These are phyloP conservation scores for Camelus dromedarius DNA, from an alignment of 2,113 vertebrate species.

Conservation along the genomic window DNA sequence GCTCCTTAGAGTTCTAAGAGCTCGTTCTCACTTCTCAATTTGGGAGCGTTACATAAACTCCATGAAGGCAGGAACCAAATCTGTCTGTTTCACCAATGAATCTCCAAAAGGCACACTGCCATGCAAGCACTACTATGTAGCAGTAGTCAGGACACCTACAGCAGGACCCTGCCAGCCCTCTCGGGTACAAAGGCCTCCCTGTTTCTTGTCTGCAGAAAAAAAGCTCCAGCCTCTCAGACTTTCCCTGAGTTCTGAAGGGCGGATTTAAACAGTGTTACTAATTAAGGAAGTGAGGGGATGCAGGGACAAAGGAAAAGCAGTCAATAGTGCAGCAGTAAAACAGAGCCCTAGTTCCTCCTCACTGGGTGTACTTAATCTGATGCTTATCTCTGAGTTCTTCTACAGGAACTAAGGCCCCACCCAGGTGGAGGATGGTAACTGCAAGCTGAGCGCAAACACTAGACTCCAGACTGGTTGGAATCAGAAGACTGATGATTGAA, in stretches of 20 bases:
- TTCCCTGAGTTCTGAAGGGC: background rate
- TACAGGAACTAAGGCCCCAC: background rate
- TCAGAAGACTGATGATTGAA: background rate
- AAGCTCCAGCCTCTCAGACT: background rate
- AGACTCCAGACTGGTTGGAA: background rate
- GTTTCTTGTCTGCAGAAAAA: background rate
- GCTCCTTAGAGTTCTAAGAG: background rate
- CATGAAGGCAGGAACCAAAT: background rate
- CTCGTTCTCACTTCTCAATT: background rate
- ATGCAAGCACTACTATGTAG: background rate
- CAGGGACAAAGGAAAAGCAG: background rate
- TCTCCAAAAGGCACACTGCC: background rate
- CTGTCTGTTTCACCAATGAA: background rate
- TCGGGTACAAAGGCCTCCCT: background rate
- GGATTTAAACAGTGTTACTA: background rate
- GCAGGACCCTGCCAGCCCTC: background rate
- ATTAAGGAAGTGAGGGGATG: background rate
- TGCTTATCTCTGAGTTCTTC: background rate
- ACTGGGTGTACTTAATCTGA: background rate
- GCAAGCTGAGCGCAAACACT: background rate
- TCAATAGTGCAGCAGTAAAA: background rate
- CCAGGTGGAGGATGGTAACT: background rate
- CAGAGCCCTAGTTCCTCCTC: background rate
- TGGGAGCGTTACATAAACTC: conserved; percentile 32
- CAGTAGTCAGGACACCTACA: background rate